These are phyloP conservation scores for Entomobrya proxima DNA, from an alignment of 2,888 invertebrate genomes.

Conservation along the genomic window DNA sequence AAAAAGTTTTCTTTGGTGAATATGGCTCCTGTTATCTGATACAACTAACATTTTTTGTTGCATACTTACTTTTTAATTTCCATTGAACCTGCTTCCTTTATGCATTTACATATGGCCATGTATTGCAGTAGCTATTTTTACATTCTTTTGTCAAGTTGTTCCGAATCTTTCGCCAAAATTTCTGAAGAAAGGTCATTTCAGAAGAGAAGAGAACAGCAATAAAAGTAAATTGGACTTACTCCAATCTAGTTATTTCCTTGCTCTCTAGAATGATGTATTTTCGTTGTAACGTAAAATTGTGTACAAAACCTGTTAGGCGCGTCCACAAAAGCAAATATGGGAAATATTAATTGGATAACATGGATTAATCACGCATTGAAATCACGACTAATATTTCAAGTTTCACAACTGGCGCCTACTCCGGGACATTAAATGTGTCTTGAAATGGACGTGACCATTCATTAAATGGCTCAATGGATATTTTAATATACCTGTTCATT, in stretches of 20 bases:
- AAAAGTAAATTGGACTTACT: too few relatives aligned
- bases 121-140: background rate
- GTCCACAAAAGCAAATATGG: constrained; percentile 51
- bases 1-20: too few relatives aligned
- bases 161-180: too few relatives aligned
- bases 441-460: constrained; percentile 45
- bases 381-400: constrained; percentile 51
- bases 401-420: constrained; percentile 47
- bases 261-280: constrained; percentile 9
- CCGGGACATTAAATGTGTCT: constrained; percentile 42
- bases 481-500: background rate
- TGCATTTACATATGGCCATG: background rate
- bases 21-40: background rate
- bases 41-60: background rate
- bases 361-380: constrained; percentile 52
- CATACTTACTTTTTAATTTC: background rate
- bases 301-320: background rate
- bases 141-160: too few relatives aligned
- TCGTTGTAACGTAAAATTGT: background rate
- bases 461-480: constrained; percentile 2
- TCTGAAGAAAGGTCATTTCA: too few relatives aligned
- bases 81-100: background rate
- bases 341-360: constrained; percentile 55
- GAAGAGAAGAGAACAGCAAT: too few relatives aligned
- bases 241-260: too few relatives aligned